phyloP scores from a whole-genome alignment of 2,113 vertebrate genomes.

The Tragelaphus scriptus region DNA sequence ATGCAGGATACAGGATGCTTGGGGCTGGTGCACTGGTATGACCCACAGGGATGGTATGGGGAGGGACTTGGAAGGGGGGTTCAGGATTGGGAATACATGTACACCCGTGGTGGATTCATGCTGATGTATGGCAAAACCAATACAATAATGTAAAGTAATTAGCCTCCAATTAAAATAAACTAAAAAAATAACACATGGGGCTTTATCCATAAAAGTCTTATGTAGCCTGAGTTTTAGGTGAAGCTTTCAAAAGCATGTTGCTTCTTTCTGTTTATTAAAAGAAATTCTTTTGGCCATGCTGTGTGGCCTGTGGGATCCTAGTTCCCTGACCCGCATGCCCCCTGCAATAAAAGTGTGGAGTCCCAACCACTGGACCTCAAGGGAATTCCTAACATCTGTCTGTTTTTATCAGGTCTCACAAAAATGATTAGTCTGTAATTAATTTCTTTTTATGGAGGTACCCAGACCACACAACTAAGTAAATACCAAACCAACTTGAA shows the following conservation, averaged over 20 bases:
- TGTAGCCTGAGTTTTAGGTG: background rate
- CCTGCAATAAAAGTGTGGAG: background rate
- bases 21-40: too few relatives aligned
- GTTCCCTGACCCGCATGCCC: background rate
- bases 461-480: background rate
- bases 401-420: background rate
- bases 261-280: background rate
- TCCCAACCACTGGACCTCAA: background rate
- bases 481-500: background rate
- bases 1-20: too few relatives aligned
- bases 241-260: background rate
- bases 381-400: background rate
- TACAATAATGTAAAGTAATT: too few relatives aligned
- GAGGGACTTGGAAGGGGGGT: too few relatives aligned
- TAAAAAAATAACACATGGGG: background rate
- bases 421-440: background rate
- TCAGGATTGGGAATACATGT: too few relatives aligned
- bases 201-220: background rate
- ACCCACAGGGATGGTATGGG: too few relatives aligned
- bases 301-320: background rate
- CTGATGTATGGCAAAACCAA: too few relatives aligned
- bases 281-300: background rate
- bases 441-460: background rate
- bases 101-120: too few relatives aligned
- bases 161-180: too few relatives aligned